Evolutionary conservation across 2,113 vertebrate genomes (phyloP), one percentile per base, ranked within the genome.

Genomic region (Butorides virescens): DNA sequence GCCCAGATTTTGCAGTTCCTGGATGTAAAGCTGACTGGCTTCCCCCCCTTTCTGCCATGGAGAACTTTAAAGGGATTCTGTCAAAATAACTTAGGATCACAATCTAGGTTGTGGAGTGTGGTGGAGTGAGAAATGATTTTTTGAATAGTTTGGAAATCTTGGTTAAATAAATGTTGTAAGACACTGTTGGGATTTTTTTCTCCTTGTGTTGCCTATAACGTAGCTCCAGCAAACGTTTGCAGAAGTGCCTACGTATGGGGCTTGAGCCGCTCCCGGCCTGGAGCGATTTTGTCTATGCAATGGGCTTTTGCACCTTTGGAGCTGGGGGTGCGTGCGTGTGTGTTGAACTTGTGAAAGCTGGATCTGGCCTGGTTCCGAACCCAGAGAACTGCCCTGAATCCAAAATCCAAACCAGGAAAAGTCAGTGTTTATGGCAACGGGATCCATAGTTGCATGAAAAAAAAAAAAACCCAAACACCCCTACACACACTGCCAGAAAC

Each of bases 1-100:
- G 92, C 94, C 70, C 88, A 72, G 85, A 67, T 80, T 72, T 70
- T 96, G 63, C 93, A 95, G 63, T 96, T 97, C 86, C 93, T 95
- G 90, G 25, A 52, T 87, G 62, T 82, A 88, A 96, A 95, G 92
- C 82, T 84, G 82, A 55, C 84, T 75, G 91, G 70, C 91, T 93
- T 94, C 88, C 71, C 79, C 82, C 1, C 5, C 20, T 44, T 68
- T 74, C 89, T 93, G 39, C 65, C 9, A 9, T 73, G 91, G 72
- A 84, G 65, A 82, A 53, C 89, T 93, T 94, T 67, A 36, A 88
- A 96, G 92, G 47, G 52, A 56, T 81, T 62, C 93, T 94, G 83
- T 97, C 93, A 92, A 1, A 95, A 61, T 65, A 88, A 39, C 55
- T 92, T 93, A 94, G 71, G 37, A 89, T 97, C 91, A 95, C 39